A percentile compares a stretch with the other conserved stretches of the same genome.
phyloP scores from a whole-genome alignment of 1,140 invertebrate genomes.

The Meloidogyne floridensis region DNA sequence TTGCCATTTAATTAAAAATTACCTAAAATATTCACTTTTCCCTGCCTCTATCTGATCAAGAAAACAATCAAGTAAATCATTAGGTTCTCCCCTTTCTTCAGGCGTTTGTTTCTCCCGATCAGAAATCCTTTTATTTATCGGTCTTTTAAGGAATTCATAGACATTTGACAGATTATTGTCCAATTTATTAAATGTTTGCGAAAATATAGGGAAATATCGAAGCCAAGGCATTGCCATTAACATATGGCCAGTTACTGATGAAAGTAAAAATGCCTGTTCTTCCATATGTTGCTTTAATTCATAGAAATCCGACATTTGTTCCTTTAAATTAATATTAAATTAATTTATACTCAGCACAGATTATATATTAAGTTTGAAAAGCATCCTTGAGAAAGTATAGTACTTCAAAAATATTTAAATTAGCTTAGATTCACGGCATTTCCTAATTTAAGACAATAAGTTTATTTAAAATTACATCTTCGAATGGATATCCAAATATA shows the following conservation, averaged over 20 bases:
- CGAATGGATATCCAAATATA: slow-evolving; percentile 11
- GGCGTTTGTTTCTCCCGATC: background rate
- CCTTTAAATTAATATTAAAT: background rate
- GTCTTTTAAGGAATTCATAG: slow-evolving; percentile 1
- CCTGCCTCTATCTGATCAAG: background rate
- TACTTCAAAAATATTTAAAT: too few species aligned
- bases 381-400: too few species aligned
- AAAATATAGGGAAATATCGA: slow-evolving; percentile 1
- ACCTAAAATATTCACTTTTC: background rate
- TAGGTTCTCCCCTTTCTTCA: slow-evolving; percentile 3
- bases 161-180: background rate
- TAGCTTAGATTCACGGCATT: too few species aligned
- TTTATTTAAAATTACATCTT: background rate
- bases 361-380: too few species aligned
- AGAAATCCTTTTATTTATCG: background rate
- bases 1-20: background rate
- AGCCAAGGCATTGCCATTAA: slow-evolving; percentile 16
- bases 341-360: too few species aligned
- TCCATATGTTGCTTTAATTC: slow-evolving; percentile 16
- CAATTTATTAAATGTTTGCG: background rate
- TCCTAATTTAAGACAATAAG: too few species aligned
- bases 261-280: background rate
- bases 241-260: background rate
- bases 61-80: slow-evolving; percentile 12
- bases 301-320: background rate